Percentiles rank a stretch among this genome's conserved stretches.
Conservation (phyloP, 2,888 invertebrate species). For the Imbricaverruca yamaguchii region DNA sequence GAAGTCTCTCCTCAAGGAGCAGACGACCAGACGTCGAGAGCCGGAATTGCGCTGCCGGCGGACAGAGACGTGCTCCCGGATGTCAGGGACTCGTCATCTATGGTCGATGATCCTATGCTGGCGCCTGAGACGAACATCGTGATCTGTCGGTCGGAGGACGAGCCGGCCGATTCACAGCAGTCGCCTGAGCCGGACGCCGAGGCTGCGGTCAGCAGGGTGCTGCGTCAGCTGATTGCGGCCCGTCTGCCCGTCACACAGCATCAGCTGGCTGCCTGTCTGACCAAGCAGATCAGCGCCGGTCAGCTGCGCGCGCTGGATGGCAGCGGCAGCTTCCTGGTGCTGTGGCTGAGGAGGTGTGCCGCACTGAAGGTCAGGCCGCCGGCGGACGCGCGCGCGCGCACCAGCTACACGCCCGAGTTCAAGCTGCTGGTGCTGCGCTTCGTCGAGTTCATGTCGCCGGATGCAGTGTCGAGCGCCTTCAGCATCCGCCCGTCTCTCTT, state of each 20-base stretch:
- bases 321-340: neutral
- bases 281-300: neutral
- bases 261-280: neutral
- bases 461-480: neutral
- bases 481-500: neutral
- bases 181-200: neutral
- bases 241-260: neutral
- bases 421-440: slow-evolving; percentile 11
- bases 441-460: neutral
- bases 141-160: neutral
- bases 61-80: neutral
- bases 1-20: neutral
- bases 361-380: too few species aligned
- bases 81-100: too few species aligned
- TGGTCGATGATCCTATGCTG: neutral
- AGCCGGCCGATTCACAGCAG: neutral
- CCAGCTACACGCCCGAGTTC: slow-evolving; percentile 3
- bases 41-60: neutral
- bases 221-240: neutral
- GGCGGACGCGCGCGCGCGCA: neutral
- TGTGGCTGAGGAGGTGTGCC: neutral
- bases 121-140: neutral
- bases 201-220: neutral
- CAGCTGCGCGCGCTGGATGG: neutral
- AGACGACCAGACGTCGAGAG: neutral